A percentile compares a stretch with the other conserved stretches of the same genome.
Evolutionary conservation across 2,888 invertebrate genomes (phyloP).

Genomic region (Ommatoiulus sabulosus): DNA sequence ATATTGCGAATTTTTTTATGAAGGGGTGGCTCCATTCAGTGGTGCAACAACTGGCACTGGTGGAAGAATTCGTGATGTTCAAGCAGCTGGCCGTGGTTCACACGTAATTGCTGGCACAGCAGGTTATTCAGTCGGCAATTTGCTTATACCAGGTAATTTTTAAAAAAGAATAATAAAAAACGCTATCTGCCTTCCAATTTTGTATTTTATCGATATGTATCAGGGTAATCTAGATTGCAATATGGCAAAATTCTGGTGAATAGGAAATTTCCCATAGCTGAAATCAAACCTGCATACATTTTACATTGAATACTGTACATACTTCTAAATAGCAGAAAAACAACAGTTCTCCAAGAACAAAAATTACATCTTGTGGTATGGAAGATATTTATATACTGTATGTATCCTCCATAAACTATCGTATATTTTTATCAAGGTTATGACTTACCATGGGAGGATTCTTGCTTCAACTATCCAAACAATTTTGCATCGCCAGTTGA

Average conservation of each 20-base stretch:
- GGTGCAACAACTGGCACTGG: slow-evolving; percentile 99
- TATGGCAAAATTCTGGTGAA: too few species aligned
- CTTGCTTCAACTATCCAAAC: slow-evolving; percentile 79
- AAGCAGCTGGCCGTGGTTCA: slow-evolving; percentile 94
- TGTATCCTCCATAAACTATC: neutral
- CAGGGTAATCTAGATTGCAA: too few species aligned
- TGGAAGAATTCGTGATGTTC: slow-evolving; percentile 93
- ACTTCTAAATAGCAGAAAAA: too few species aligned
- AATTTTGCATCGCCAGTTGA: slow-evolving; percentile 92
- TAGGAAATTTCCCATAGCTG: too few species aligned
- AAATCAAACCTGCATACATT: too few species aligned
- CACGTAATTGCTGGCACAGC: slow-evolving; percentile 95
- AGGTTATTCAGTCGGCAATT: slow-evolving; percentile 94
- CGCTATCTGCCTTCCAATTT: too few species aligned
- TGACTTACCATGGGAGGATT: slow-evolving; percentile 87
- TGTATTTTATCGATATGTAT: too few species aligned
- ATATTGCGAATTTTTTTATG: slow-evolving; percentile 61
- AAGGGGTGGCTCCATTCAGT: slow-evolving; percentile 93
- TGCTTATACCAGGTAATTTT: slow-evolving; percentile 83
- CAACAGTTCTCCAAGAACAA: too few species aligned
- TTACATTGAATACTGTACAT: too few species aligned
- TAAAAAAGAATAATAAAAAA: neutral
- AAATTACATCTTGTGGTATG: too few species aligned
- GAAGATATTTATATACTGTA: too few species aligned
- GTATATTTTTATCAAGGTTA: slow-evolving; percentile 74